Conservation (phyloP, 2,888 invertebrate genomes). For the Chalcosyrphus nemorum region DNA sequence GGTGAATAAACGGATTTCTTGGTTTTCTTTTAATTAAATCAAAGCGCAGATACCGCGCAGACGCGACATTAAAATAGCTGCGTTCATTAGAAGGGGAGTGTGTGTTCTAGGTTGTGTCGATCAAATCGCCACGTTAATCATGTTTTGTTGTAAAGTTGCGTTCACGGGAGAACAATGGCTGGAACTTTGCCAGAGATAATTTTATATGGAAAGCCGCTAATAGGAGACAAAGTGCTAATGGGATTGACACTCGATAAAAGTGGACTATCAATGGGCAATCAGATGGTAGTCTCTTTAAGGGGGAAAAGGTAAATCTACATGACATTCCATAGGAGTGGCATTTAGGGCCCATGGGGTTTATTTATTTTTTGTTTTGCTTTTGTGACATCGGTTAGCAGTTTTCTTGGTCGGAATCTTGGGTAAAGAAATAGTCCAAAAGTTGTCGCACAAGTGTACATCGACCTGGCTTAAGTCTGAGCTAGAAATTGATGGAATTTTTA, state of each 20-base stretch:
- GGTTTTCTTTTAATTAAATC: constrained; percentile 52
- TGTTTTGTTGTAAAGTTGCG: constrained; percentile 31
- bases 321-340: not conserved
- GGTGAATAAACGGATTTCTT: constrained; percentile 50
- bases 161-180: not conserved
- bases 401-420: too few species aligned
- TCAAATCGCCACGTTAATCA: constrained; percentile 26
- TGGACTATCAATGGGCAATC: not conserved
- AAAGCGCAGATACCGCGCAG: constrained; percentile 29
- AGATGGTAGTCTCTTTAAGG: not conserved
- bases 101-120: not conserved
- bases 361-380: not conserved
- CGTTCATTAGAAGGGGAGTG: constrained; percentile 9
- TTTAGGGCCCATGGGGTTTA: not conserved
- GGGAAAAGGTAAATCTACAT: not conserved
- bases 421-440: too few species aligned
- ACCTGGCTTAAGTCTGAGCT: too few species aligned
- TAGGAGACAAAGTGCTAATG: constrained; percentile 15
- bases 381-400: too few species aligned
- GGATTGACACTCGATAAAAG: constrained; percentile 6
- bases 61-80: not conserved
- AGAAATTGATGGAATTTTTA: too few species aligned
- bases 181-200: not conserved
- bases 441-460: too few species aligned
- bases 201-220: not conserved